Conservation (phyloP, 2,113 vertebrate species). For the Sturnus vulgaris region DNA sequence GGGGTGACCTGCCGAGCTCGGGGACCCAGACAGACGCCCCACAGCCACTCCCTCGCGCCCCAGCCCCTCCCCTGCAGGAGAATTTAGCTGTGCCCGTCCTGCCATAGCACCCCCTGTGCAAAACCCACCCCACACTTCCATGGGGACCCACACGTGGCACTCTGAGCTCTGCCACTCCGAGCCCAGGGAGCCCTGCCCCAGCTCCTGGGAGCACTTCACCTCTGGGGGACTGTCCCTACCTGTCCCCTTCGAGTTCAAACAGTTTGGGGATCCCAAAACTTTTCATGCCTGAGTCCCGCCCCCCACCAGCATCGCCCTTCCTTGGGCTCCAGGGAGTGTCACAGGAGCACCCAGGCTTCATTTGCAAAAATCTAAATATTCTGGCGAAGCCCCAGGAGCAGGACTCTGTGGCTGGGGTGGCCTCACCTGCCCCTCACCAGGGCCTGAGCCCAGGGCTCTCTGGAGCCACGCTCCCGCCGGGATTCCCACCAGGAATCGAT, state of each 20-base stretch:
- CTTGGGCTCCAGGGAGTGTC: neutral
- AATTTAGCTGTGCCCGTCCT: neutral
- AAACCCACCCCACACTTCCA: neutral
- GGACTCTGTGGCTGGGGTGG: fast-evolving
- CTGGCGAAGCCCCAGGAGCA: neutral
- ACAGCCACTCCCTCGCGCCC: neutral
- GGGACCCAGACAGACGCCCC: neutral
- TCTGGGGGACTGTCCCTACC: neutral
- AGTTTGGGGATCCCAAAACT: neutral
- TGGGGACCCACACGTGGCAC: neutral
- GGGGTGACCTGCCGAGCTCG: neutral
- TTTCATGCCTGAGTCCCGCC: fast-evolving
- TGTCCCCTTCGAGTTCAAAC: fast-evolving
- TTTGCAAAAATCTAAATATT: neutral
- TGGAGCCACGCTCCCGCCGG: fast-evolving
- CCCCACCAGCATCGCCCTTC: neutral
- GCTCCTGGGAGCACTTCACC: neutral
- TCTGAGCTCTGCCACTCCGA: neutral
- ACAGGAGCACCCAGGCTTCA: neutral
- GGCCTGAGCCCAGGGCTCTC: neutral
- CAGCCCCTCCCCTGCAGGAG: neutral
- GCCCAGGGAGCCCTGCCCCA: neutral
- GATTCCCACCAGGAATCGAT: neutral
- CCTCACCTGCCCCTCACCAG: neutral
- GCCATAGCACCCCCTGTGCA: fast-evolving